A percentile compares a stretch with the other conserved stretches of the same genome.
Evolutionary conservation across 2,113 vertebrate genomes (phyloP).

Genomic region (Aegypius monachus): DNA sequence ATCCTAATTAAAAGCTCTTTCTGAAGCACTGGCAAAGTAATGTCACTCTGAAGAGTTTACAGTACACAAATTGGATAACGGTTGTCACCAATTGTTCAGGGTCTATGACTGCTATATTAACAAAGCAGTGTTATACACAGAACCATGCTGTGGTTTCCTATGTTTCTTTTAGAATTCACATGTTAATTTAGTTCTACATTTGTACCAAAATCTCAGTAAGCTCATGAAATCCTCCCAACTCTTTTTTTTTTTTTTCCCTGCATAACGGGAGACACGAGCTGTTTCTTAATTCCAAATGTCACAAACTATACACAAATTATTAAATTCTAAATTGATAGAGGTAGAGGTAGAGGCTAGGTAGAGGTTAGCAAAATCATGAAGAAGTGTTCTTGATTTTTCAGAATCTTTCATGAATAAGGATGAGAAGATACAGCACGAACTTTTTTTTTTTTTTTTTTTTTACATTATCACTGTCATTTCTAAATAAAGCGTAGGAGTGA

Average conservation of each 20-base stretch:
- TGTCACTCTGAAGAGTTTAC: background rate
- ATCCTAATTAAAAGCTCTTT: conserved; percentile 43
- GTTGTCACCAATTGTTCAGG: background rate
- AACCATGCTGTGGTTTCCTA: background rate
- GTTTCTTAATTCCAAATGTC: background rate
- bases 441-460: background rate
- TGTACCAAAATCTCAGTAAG: background rate
- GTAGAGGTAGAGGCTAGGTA: background rate
- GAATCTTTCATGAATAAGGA: background rate
- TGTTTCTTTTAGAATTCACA: background rate
- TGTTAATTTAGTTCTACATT: background rate
- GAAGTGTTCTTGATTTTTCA: background rate
- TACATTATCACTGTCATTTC: conserved; percentile 34
- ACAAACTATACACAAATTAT: background rate
- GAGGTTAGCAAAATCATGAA: background rate
- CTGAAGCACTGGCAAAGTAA: background rate
- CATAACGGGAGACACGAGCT: background rate
- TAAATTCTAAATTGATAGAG: background rate
- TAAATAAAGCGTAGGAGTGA: conserved; percentile 37
- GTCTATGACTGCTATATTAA: background rate
- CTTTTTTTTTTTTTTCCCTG: background rate
- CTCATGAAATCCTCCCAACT: background rate
- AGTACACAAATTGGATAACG: background rate
- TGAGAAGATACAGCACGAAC: background rate
- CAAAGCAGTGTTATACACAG: background rate